Conservation (phyloP, 2,888 invertebrate genomes). For the Uropetala carovei region DNA sequence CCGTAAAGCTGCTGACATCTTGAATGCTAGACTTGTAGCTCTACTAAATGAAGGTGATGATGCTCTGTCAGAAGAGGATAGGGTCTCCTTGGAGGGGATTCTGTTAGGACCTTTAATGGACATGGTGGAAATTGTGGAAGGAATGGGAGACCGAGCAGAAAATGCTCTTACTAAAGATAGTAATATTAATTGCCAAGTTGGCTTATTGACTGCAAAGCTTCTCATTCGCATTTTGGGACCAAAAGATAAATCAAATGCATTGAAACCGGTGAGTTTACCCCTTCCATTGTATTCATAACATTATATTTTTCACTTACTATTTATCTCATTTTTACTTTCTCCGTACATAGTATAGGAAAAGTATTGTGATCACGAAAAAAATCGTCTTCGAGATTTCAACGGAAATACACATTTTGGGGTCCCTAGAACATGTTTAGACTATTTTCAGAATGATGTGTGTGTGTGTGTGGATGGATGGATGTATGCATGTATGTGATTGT, state of each 20-base stretch:
- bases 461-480: no score
- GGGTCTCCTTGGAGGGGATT: constrained; percentile 70
- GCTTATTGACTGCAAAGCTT: constrained; percentile 88
- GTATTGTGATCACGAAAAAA: no score
- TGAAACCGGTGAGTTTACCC: constrained; percentile 78
- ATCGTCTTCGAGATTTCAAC: no score
- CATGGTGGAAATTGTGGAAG: constrained; percentile 78
- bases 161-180: constrained; percentile 77
- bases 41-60: constrained; percentile 73
- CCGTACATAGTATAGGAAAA: no score
- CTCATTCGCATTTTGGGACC: constrained; percentile 85
- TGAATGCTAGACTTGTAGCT: constrained; percentile 88
- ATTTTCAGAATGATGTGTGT: no score
- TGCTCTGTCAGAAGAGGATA: constrained; percentile 25
- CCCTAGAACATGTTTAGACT: no score
- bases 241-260: constrained; percentile 81
- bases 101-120: constrained; percentile 80
- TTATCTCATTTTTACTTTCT: neutral
- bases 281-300: constrained; percentile 66
- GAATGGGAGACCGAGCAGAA: constrained; percentile 74
- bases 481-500: no score
- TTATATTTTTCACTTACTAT: neutral
- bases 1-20: constrained; percentile 89
- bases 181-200: constrained; percentile 87
- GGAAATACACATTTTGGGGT: no score